These are phyloP conservation scores for Rhinoraja longicauda DNA, from an alignment of 2,797 vertebrate species.

Conservation along the genomic window DNA sequence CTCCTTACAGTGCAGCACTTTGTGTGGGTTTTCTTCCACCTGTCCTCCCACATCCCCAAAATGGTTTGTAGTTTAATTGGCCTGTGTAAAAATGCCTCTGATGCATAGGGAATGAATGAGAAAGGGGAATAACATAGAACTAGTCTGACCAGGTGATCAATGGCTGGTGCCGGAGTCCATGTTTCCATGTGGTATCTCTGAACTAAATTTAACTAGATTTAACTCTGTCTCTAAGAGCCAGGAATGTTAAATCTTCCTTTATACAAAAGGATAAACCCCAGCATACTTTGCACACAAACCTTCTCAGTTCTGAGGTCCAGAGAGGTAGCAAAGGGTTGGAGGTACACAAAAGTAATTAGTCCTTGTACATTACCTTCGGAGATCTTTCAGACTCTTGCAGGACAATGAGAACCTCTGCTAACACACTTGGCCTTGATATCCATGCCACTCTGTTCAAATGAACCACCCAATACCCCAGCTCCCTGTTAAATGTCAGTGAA, in stretches of 20 bases:
- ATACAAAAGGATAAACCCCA: neutral
- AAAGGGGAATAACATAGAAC: too few species aligned
- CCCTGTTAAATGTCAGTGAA: neutral
- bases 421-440: neutral
- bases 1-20: too few species aligned
- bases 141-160: too few species aligned
- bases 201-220: neutral
- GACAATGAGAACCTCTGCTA: neutral
- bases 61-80: too few species aligned
- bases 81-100: too few species aligned
- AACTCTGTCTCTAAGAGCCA: neutral
- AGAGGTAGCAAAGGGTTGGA: neutral
- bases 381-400: neutral
- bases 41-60: too few species aligned
- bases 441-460: neutral
- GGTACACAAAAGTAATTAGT: neutral
- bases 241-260: neutral
- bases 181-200: too few species aligned
- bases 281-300: neutral
- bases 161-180: too few species aligned
- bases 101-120: too few species aligned
- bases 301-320: neutral
- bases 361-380: neutral
- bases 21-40: too few species aligned
- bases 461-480: neutral